A percentile compares a stretch with the other conserved stretches of the same genome.
Evolutionary conservation across 2,888 invertebrate species (phyloP).

Genomic region (Synanthedon vespiformis): DNA sequence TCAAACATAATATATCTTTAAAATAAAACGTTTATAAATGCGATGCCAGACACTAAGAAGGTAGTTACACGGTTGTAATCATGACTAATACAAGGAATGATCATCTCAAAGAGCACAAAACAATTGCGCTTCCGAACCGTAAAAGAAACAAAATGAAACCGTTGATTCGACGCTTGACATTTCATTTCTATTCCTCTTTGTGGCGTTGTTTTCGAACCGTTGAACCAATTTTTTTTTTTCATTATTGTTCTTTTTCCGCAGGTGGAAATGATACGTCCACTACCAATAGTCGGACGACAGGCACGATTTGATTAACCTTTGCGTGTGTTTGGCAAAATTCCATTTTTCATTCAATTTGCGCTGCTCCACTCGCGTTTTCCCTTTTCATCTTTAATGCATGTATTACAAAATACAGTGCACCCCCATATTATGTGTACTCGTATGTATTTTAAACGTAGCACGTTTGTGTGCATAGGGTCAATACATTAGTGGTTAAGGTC

Average conservation of each 20-base stretch:
- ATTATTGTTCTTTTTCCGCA: constrained; percentile 23
- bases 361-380: constrained; percentile 1
- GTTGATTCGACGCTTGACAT: constrained; percentile 27
- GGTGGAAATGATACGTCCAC: constrained; percentile 23
- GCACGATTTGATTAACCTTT: constrained; percentile 26
- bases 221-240: constrained; percentile 12
- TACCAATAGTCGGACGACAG: constrained; percentile 19
- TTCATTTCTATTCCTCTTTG: constrained; percentile 46
- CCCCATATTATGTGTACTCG: neutral
- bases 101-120: neutral
- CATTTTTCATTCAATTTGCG: constrained; percentile 10
- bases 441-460: no score
- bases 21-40: no score
- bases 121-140: neutral
- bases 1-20: no score
- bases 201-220: constrained; percentile 21
- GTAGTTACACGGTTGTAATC: neutral
- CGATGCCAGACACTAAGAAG: neutral
- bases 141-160: constrained; percentile 14
- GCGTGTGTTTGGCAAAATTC: constrained; percentile 5
- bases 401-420: constrained; percentile 1
- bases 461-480: no score
- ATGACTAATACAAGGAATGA: neutral
- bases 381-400: constrained; percentile 1
- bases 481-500: no score